phyloP scores from a whole-genome alignment of 2,888 invertebrate genomes.

The Mimas tiliae region DNA sequence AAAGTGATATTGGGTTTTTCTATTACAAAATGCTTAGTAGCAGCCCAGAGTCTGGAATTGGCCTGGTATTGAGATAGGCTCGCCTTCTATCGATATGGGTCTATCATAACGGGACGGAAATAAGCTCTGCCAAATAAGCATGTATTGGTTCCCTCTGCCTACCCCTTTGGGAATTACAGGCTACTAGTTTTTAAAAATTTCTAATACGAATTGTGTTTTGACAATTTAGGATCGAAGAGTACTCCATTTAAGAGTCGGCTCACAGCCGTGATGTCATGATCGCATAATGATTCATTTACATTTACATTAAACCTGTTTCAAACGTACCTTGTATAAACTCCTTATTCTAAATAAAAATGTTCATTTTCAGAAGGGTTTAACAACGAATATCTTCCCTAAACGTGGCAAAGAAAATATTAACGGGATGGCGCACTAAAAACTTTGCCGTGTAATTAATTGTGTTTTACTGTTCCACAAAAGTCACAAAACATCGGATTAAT shows the following conservation, averaged over 20 bases:
- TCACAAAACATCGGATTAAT: not conserved
- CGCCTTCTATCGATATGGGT: too few relatives aligned
- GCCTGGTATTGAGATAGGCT: too few relatives aligned
- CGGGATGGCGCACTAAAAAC: conserved; percentile 41
- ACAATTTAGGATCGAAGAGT: too few relatives aligned
- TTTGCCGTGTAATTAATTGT: not conserved
- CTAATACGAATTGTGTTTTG: too few relatives aligned
- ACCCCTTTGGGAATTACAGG: too few relatives aligned
- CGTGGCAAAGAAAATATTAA: conserved; percentile 66
- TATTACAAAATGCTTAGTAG: too few relatives aligned
- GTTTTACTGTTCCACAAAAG: not conserved
- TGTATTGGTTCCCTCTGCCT: too few relatives aligned
- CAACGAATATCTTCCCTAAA: conserved; percentile 51
- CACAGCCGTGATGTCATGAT: conserved; percentile 24
- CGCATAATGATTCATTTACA: conserved; percentile 14
- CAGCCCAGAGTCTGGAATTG: too few relatives aligned
- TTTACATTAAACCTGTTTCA: conserved; percentile 13
- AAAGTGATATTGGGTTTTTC: too few relatives aligned
- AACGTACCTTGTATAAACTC: conserved; percentile 17
- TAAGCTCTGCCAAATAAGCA: too few relatives aligned
- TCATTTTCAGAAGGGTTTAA: conserved; percentile 36
- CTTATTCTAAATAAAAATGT: conserved; percentile 20
- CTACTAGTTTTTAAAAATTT: too few relatives aligned
- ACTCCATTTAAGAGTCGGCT: conserved; percentile 10
- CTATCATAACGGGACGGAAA: too few relatives aligned